Conservation (phyloP, 1,140 invertebrate genomes). For the Lordiphosa clarofinis region DNA sequence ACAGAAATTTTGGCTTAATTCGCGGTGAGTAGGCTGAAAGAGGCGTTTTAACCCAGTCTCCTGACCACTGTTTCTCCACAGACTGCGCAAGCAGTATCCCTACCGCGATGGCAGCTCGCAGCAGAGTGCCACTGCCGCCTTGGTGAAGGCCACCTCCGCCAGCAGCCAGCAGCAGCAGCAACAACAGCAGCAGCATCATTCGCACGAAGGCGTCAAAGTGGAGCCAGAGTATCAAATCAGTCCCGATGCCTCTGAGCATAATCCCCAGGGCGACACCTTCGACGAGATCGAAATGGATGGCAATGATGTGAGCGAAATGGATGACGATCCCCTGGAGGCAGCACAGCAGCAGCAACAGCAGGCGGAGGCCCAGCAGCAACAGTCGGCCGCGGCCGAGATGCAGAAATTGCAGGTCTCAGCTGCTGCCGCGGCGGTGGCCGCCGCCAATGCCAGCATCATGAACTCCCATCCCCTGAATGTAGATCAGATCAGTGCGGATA, state of each 20-base stretch:
- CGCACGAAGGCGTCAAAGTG: conserved; percentile 61
- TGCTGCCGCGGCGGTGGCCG: conserved; percentile 44
- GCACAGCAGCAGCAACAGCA: conserved; percentile 52
- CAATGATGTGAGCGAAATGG: conserved; percentile 61
- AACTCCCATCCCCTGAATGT: conserved; percentile 36
- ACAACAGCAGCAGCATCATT: conserved; percentile 39
- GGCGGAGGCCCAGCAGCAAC: conserved; percentile 45
- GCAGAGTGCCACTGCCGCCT: conserved; percentile 23
- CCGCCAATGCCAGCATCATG: conserved; percentile 58
- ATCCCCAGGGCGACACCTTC: conserved; percentile 61
- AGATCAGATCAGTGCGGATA: conserved; percentile 66
- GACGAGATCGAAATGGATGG: conserved; percentile 76
- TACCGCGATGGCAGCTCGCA: conserved; percentile 47
- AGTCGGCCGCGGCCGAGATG: conserved; percentile 54
- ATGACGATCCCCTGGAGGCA: conserved; percentile 64
- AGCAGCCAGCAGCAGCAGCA: conserved; percentile 44
- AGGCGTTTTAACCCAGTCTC: neutral
- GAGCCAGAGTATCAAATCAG: conserved; percentile 72
- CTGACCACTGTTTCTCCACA: conserved; percentile 2
- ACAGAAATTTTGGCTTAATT: conserved; percentile 79
- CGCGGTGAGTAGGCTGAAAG: conserved; percentile 44
- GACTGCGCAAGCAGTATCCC: conserved; percentile 77
- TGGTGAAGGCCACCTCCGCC: conserved; percentile 24
- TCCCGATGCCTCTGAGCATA: conserved; percentile 65
- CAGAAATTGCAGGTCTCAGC: conserved; percentile 55